Conservation (phyloP, 2,888 invertebrate species). For the Chymomyza procnemis region DNA sequence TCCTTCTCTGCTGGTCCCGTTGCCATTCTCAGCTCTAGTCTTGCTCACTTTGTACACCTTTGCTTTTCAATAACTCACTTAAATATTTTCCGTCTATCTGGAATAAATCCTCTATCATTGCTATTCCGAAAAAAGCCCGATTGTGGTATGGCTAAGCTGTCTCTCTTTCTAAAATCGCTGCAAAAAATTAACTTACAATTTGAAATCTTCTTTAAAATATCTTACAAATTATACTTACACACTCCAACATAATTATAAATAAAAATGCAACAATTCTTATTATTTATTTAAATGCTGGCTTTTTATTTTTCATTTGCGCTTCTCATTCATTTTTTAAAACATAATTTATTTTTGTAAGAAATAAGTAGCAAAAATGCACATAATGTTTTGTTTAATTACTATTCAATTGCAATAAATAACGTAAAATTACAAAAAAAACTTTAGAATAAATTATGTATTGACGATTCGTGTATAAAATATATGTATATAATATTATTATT, state of each 20-base stretch:
- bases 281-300: slow-evolving; percentile 33
- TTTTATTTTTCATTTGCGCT: slow-evolving; percentile 60
- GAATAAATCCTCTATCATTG: no score
- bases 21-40: no score
- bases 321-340: slow-evolving; percentile 34
- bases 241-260: background rate
- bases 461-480: slow-evolving; percentile 59
- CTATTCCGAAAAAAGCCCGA: no score
- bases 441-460: slow-evolving; percentile 56
- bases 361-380: slow-evolving; percentile 54
- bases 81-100: no score
- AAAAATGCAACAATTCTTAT: slow-evolving; percentile 14
- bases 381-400: slow-evolving; percentile 58
- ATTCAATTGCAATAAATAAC: slow-evolving; percentile 70
- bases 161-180: no score
- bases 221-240: background rate
- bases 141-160: no score
- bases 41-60: no score
- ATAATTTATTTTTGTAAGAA: slow-evolving; percentile 25
- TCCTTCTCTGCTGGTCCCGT: no score
- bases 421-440: slow-evolving; percentile 58
- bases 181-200: no score
- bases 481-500: no score
- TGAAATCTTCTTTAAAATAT: no score
- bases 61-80: no score